Conservation (phyloP, 2,888 invertebrate species). For the Dendrolimus houi region DNA sequence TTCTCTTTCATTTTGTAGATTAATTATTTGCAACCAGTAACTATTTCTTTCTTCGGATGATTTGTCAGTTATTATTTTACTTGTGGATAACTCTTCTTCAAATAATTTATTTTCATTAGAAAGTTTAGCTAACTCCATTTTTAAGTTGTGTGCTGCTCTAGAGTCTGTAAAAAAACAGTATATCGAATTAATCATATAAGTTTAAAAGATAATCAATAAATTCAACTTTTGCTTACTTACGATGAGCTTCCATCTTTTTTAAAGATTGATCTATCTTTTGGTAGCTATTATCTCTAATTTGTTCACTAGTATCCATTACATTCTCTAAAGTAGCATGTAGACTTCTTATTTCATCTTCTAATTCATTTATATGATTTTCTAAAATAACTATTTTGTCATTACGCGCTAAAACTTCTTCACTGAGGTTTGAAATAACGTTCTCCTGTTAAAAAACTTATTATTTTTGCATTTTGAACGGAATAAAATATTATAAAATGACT, state of each 20-base stretch:
- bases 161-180: conserved; percentile 40
- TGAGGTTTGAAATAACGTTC: conserved; percentile 32
- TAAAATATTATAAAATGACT: too few species aligned
- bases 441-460: conserved; percentile 33
- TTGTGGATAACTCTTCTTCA: conserved; percentile 37
- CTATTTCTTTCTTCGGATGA: conserved; percentile 33
- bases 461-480: too few species aligned
- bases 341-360: conserved; percentile 50
- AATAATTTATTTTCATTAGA: conserved; percentile 37
- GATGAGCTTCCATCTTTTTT: conserved; percentile 54
- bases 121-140: conserved; percentile 50
- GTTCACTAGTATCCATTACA: conserved; percentile 43
- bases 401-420: conserved; percentile 39
- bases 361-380: conserved; percentile 56
- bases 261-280: conserved; percentile 41
- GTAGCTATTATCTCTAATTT: conserved; percentile 37
- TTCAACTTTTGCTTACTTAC: conserved; percentile 29
- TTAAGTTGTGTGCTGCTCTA: conserved; percentile 62
- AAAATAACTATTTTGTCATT: conserved; percentile 50
- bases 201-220: background rate
- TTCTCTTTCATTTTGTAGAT: conserved; percentile 45
- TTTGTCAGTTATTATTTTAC: conserved; percentile 35
- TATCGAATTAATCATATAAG: background rate
- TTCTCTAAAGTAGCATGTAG: conserved; percentile 38
- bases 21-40: conserved; percentile 31